Conservation (phyloP, 2,113 vertebrate species). For the Larimichthys crocea region DNA sequence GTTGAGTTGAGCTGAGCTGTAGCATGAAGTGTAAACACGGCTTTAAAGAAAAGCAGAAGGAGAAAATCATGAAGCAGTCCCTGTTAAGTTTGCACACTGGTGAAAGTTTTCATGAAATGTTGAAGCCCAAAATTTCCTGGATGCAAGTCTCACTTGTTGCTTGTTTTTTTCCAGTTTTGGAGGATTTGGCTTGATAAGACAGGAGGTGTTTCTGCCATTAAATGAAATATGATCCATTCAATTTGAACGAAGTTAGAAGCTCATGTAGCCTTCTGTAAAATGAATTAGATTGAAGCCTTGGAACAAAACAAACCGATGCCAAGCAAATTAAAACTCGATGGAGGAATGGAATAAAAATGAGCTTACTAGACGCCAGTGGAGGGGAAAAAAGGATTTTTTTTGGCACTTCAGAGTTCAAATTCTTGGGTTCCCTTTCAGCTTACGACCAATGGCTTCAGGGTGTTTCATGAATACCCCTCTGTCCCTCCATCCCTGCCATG, state of each 20-base stretch:
- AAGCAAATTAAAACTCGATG: slow-evolving; percentile 45
- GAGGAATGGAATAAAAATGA: slow-evolving; percentile 40
- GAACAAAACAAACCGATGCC: slow-evolving; percentile 46
- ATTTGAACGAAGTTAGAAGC: slow-evolving; percentile 24
- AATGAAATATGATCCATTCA: slow-evolving; percentile 22
- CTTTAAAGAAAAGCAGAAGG: not conserved
- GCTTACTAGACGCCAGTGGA: slow-evolving; percentile 6
- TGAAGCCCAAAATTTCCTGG: slow-evolving; percentile 1
- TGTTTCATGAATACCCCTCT: slow-evolving; percentile 16
- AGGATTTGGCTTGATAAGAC: slow-evolving; percentile 1
- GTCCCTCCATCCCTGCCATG: not conserved
- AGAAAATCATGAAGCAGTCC: not conserved
- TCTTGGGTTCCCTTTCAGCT: slow-evolving; percentile 26
- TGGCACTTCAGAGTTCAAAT: slow-evolving; percentile 24
- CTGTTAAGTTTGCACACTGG: slow-evolving; percentile 5
- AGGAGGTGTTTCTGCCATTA: not conserved
- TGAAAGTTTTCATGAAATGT: slow-evolving; percentile 31
- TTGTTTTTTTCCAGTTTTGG: not conserved
- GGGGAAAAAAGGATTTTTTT: slow-evolving; percentile 2
- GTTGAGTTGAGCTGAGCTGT: not conserved
- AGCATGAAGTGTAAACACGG: not conserved
- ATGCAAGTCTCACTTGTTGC: not conserved
- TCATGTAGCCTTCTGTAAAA: slow-evolving; percentile 40
- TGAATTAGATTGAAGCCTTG: slow-evolving; percentile 31
- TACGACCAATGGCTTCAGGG: not conserved